phyloP scores from a whole-genome alignment of 2,113 vertebrate species.

The Clarias batrachus region DNA sequence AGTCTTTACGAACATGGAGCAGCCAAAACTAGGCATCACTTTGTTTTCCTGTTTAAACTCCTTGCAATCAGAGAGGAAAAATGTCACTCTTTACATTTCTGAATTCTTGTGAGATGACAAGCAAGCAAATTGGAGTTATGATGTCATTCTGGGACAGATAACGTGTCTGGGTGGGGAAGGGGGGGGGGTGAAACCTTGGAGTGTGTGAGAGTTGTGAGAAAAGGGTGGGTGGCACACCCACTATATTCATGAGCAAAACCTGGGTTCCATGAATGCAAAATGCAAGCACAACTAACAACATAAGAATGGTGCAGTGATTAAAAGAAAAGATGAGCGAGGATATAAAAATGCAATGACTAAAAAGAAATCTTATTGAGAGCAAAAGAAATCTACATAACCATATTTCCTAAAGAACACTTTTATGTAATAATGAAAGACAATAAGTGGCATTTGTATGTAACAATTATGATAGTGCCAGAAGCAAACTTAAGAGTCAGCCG shows the following conservation, averaged over 20 bases:
- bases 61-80: not conserved
- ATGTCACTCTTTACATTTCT: conserved; percentile 2
- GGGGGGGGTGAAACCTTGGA: not conserved
- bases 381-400: conserved; percentile 44
- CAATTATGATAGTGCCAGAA: conserved; percentile 59
- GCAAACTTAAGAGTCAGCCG: conserved; percentile 58
- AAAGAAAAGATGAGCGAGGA: conserved; percentile 23
- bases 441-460: conserved; percentile 60
- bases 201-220: not conserved
- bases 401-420: conserved; percentile 32
- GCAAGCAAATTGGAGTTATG: conserved; percentile 20
- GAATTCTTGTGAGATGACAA: conserved; percentile 32
- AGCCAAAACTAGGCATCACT: not conserved
- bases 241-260: conserved; percentile 34
- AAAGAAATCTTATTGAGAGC: conserved; percentile 39
- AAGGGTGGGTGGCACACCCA: not conserved
- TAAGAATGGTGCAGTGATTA: not conserved
- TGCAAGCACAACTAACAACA: conserved; percentile 11
- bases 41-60: not conserved
- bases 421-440: conserved; percentile 58
- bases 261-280: conserved; percentile 17
- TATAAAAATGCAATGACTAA: not conserved
- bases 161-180: not conserved
- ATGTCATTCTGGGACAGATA: conserved; percentile 31
- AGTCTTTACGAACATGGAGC: not conserved